Percentiles rank a stretch among this genome's conserved stretches.
Conservation (phyloP, 2,113 vertebrate genomes). For the pig (Sus scrofa) region DNA sequence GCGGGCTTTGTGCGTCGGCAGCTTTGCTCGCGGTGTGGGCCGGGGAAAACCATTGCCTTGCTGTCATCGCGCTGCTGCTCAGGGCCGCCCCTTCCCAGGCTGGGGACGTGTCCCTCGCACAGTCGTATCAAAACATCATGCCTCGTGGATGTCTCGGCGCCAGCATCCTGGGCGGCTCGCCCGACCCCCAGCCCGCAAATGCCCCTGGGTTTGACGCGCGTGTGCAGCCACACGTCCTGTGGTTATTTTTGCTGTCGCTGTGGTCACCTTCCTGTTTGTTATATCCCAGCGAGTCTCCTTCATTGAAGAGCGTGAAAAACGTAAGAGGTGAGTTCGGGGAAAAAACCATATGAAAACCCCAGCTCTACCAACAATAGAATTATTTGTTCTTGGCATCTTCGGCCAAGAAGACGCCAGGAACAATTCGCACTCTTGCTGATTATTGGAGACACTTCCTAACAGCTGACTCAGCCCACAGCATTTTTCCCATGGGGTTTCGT, state of each 20-base stretch:
- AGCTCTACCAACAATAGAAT: not conserved
- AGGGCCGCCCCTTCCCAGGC: accelerated
- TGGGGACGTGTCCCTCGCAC: accelerated
- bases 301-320: not conserved
- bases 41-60: accelerated
- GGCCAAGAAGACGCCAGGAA: not conserved
- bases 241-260: accelerated
- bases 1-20: accelerated
- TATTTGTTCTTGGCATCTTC: not conserved
- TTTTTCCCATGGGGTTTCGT: not conserved
- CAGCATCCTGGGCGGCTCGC: accelerated
- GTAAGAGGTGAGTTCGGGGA: no score
- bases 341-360: not conserved
- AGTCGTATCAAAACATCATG: accelerated
- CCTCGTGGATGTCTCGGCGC: accelerated
- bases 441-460: not conserved
- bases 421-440: not conserved
- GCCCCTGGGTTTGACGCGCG: accelerated
- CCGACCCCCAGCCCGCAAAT: not conserved
- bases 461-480: not conserved
- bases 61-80: accelerated
- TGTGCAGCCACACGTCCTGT: no score
- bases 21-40: accelerated
- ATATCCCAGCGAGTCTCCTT: not conserved
- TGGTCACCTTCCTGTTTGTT: no score